Conservation (phyloP, 2,888 invertebrate species). For the Trachelus tabidus region DNA sequence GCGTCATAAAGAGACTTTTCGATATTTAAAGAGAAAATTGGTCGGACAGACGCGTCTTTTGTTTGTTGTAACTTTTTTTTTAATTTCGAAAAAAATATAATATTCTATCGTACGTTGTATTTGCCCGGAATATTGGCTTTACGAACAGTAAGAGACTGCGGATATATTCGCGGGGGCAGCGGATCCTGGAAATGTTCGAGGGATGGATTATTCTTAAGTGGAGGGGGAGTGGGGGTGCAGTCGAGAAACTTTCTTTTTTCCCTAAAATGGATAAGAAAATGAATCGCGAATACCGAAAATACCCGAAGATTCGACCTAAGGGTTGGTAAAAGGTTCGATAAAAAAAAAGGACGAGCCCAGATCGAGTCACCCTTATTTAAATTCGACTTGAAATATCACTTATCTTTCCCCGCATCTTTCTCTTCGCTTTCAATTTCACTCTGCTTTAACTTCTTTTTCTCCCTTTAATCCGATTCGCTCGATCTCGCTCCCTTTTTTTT, state of each 20-base stretch:
- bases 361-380: neutral
- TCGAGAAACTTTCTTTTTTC: neutral
- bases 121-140: neutral
- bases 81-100: too few relatives aligned
- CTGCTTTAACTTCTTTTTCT: conserved; percentile 9
- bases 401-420: neutral
- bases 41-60: neutral
- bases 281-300: neutral
- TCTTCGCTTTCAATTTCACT: neutral
- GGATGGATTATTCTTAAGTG: neutral
- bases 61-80: neutral
- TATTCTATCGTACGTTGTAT: neutral
- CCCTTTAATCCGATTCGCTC: neutral
- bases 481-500: conserved; percentile 14
- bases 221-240: neutral
- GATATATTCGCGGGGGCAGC: neutral
- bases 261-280: neutral
- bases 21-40: conserved; percentile 26
- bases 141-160: neutral
- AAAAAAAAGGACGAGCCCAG: neutral
- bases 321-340: neutral
- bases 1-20: neutral
- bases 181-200: neutral
- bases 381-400: neutral
- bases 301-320: neutral